Base-by-base conservation (phyloP, 2,113 vertebrate genomes). In the Poicephalus meyeri region DNA sequence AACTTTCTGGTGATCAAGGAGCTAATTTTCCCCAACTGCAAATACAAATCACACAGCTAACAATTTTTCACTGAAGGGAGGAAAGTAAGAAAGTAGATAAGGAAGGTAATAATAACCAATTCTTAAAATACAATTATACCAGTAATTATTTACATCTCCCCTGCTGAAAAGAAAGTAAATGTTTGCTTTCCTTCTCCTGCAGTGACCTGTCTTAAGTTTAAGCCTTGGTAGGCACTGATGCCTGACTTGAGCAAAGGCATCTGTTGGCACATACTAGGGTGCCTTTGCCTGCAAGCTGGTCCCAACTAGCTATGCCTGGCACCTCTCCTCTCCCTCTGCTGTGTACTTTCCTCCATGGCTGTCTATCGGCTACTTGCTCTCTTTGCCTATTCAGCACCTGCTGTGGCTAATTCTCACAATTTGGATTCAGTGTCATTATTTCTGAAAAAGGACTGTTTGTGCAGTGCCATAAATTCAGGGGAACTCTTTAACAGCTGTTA, bases 321-420 rank as follows among this genome's bases (percentile, higher is more conserved):
- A 50, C 39, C 33, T 60, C 14, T 89, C 6, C 35, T 52, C 33
- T 29, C 31, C 29, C 37, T 71, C 6, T 0, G 0, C 14, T 23
- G 5, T 24, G 39, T 68, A n/a, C 16, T 80, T 26, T 25, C 64
- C 39, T 50, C 50, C 23, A 28, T 1, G 25, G 53, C 11, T 2
- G 1, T 35, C 26, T 15, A 46, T 69, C 1, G 1, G 16, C 11
- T 2, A 2, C 63, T 64, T 5, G 3, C 21, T 64, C 44, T 55
- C 19, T 55, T 69, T 61, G 12, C 14, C 53, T 78, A 49, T 80
- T 64, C 42, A 80, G 47, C 20, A 68, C 6, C 42, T 46, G 29
- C 46, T 81, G 65, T 70, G 37, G 49, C 41, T 55, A 60, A 47
- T 28, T 78, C 20, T 15, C 42, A 37, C 19, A 80, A 2, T 25